phyloP scores from a whole-genome alignment of 1,140 invertebrate genomes.

The Macrobrachium nipponense region DNA sequence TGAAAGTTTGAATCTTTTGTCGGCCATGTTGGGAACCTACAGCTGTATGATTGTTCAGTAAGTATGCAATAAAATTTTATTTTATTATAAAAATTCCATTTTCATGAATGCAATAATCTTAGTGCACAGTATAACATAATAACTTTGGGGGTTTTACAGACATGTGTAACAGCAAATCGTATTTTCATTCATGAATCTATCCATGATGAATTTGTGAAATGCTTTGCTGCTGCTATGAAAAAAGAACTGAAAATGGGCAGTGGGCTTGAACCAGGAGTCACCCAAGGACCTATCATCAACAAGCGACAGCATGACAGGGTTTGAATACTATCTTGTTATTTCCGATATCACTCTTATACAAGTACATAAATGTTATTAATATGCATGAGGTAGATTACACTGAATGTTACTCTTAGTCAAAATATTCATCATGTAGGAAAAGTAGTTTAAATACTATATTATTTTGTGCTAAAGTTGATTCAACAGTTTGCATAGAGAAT shows the following conservation, averaged over 20 bases:
- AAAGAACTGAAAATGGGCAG: slow-evolving; percentile 82
- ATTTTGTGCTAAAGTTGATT: too few species aligned
- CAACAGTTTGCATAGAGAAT: too few species aligned
- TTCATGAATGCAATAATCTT: not conserved
- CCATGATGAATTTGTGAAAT: slow-evolving; percentile 85
- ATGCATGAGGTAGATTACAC: too few species aligned
- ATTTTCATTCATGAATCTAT: slow-evolving; percentile 90
- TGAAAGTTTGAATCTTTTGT: too few species aligned
- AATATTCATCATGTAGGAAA: too few species aligned
- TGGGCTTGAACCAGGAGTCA: slow-evolving; percentile 79
- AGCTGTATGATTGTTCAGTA: too few species aligned
- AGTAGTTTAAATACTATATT: too few species aligned
- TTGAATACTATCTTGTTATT: slow-evolving; percentile 27
- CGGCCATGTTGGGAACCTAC: too few species aligned
- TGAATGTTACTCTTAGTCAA: too few species aligned
- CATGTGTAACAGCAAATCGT: slow-evolving; percentile 96
- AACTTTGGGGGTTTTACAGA: slow-evolving; percentile 72
- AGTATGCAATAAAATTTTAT: too few species aligned
- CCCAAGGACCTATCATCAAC: slow-evolving; percentile 94
- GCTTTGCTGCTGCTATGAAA: slow-evolving; percentile 78
- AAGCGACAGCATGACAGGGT: slow-evolving; percentile 85
- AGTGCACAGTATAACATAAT: not conserved
- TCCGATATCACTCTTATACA: not conserved
- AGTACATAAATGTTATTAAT: not conserved
- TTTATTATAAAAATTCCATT: slow-evolving; percentile 66